Evolutionary conservation across 1,140 invertebrate species (phyloP).

Genomic region (Drosophila nannoptera): DNA sequence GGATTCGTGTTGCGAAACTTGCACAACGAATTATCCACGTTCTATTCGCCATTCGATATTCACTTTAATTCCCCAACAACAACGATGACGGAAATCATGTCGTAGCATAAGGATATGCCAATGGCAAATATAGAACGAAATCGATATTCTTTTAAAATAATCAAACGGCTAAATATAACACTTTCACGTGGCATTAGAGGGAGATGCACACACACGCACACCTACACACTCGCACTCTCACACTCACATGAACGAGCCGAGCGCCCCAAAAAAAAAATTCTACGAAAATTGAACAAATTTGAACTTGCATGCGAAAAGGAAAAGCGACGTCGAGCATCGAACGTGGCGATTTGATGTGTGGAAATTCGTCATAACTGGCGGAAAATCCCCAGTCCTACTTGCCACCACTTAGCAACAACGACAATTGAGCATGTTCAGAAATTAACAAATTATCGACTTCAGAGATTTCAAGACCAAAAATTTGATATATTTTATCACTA

Average conservation of each 20-base stretch:
- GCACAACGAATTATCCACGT: neutral
- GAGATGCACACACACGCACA: constrained; percentile 15
- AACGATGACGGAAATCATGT: too few species aligned
- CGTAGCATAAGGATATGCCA: neutral
- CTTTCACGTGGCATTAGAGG: constrained; percentile 40
- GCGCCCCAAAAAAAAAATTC: constrained; percentile 54
- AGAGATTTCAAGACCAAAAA: neutral
- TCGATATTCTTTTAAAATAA: constrained; percentile 67
- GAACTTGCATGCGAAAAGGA: constrained; percentile 31
- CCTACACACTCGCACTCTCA: constrained; percentile 3
- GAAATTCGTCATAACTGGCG: constrained; percentile 26
- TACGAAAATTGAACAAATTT: constrained; percentile 56
- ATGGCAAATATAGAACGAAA: constrained; percentile 37
- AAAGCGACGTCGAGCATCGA: constrained; percentile 2
- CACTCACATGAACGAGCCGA: neutral
- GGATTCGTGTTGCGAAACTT: constrained; percentile 16
- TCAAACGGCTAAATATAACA: constrained; percentile 60
- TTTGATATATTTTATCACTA: neutral
- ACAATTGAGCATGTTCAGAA: constrained; percentile 29
- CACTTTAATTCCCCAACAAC: too few species aligned
- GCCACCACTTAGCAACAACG: constrained; percentile 24
- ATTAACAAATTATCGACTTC: constrained; percentile 42
- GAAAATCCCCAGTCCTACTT: constrained; percentile 65
- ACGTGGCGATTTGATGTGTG: constrained; percentile 1
- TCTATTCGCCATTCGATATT: neutral